Conservation (phyloP, 2,888 invertebrate species). For the Aporophyla nigra region DNA sequence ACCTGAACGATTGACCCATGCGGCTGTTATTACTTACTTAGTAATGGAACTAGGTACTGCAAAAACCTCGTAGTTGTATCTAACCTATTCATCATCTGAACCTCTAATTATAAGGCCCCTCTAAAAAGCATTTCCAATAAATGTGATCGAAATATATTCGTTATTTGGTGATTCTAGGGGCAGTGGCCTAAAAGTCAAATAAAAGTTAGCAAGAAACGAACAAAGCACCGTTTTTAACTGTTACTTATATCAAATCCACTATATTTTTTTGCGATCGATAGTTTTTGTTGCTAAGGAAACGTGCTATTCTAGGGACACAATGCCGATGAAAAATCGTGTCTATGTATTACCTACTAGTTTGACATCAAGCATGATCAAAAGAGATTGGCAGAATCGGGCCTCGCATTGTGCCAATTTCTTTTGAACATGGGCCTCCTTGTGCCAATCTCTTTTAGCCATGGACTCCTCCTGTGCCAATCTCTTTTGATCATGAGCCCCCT, state of each 20-base stretch:
- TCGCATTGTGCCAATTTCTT: too few species aligned
- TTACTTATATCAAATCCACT: slow-evolving; percentile 43
- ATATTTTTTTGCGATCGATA: slow-evolving; percentile 16
- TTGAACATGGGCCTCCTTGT: too few species aligned
- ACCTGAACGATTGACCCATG: too few species aligned
- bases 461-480: too few species aligned
- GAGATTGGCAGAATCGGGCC: not conserved
- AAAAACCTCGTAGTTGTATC: slow-evolving; percentile 17
- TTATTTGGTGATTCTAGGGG: slow-evolving; percentile 51
- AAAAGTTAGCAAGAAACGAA: slow-evolving; percentile 52
- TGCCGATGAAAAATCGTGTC: not conserved
- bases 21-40: too few species aligned
- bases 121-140: slow-evolving; percentile 23
- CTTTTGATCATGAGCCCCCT: too few species aligned
- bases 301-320: slow-evolving; percentile 6
- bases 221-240: slow-evolving; percentile 58
- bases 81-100: slow-evolving; percentile 8
- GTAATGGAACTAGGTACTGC: not conserved
- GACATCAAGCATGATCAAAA: not conserved
- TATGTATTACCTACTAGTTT: not conserved
- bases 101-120: slow-evolving; percentile 1
- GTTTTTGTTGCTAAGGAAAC: slow-evolving; percentile 34
- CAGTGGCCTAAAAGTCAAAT: slow-evolving; percentile 59
- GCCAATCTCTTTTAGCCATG: too few species aligned
- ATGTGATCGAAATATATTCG: slow-evolving; percentile 22